Conservation (phyloP, 92 coral and sea anemone species). For the Porites rus region DNA sequence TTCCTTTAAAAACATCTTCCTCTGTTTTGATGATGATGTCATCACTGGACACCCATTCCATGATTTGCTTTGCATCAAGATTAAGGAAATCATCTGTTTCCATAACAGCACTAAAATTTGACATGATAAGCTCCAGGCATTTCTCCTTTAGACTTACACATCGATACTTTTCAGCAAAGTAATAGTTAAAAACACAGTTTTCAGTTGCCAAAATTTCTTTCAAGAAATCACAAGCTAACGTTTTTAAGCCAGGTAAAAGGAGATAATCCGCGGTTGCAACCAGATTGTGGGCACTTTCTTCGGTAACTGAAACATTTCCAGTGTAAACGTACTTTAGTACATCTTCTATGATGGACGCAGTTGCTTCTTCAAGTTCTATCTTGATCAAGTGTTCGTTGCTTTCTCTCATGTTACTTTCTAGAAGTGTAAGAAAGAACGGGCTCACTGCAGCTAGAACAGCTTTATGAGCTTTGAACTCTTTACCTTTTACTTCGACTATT, state of each 20-base stretch:
- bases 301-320: too few species aligned
- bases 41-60: too few species aligned
- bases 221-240: not conserved
- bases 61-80: too few species aligned
- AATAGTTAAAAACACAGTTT: not conserved
- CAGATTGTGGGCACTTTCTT: not conserved
- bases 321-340: too few species aligned
- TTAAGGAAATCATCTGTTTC: too few species aligned
- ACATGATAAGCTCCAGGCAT: too few species aligned
- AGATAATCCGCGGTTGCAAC: constrained; percentile 12
- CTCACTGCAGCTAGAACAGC: constrained; percentile 59
- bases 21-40: too few species aligned
- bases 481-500: constrained; percentile 41
- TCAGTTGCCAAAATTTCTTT: not conserved
- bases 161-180: not conserved
- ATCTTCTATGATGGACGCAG: too few species aligned
- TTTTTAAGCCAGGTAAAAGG: not conserved
- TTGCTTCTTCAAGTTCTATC: not conserved
- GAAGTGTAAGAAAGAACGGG: constrained; percentile 33
- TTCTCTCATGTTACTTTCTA: not conserved
- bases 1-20: too few species aligned
- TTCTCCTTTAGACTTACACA: not conserved
- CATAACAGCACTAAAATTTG: too few species aligned
- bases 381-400: not conserved
- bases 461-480: constrained; percentile 21